Conservation (phyloP, 2,113 vertebrate species). For the Spermophilus dauricus region DNA sequence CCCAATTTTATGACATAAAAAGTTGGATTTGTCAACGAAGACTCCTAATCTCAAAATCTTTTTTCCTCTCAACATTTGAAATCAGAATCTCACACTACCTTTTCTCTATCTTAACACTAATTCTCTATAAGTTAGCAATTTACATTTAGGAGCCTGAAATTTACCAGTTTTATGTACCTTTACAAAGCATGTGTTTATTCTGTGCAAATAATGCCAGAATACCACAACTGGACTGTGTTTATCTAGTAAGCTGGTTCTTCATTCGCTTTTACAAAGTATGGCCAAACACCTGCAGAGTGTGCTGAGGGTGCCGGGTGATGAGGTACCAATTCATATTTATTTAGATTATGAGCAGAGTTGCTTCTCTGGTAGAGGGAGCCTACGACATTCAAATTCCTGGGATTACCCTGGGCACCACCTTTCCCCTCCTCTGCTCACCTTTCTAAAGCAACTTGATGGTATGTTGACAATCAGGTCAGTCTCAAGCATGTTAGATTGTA, state of each 20-base stretch:
- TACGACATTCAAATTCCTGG: constrained; percentile 69
- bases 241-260: not conserved
- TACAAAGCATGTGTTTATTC: not conserved
- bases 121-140: not conserved
- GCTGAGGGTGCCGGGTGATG: not conserved
- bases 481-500: constrained; percentile 51
- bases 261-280: not conserved
- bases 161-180: not conserved
- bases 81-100: not conserved
- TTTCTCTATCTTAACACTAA: not conserved
- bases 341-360: constrained; percentile 1
- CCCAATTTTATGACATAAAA: not conserved
- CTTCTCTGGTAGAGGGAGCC: constrained; percentile 60
- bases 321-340: not conserved
- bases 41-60: not conserved
- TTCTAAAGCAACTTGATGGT: constrained; percentile 72
- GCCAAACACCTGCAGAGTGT: constrained; percentile 9
- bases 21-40: not conserved
- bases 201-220: not conserved
- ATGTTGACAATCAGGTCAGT: constrained; percentile 79
- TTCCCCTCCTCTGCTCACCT: constrained; percentile 73
- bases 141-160: constrained; percentile 10
- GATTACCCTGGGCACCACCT: constrained; percentile 76
- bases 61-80: not conserved
- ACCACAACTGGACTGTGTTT: not conserved